phyloP scores from a whole-genome alignment of 2,797 vertebrate genomes.

The Dermochelys coriacea region DNA sequence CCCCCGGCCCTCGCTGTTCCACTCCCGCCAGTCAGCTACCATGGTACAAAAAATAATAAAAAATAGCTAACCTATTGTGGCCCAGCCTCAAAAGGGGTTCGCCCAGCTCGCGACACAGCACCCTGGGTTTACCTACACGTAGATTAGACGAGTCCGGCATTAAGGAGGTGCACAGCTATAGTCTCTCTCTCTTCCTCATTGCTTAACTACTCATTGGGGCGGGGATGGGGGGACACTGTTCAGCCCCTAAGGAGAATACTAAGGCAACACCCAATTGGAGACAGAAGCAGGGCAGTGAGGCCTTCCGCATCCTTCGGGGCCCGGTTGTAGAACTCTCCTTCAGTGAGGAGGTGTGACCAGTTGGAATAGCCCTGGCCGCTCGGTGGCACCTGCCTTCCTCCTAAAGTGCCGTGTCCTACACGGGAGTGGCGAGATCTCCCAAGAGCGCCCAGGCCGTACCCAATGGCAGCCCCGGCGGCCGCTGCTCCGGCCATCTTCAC shows the following conservation, averaged over 20 bases:
- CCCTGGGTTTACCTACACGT: not conserved
- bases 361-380: not conserved
- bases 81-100: not conserved
- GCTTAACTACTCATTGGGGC: not conserved
- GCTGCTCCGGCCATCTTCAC: conserved; percentile 43
- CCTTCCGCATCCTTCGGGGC: not conserved
- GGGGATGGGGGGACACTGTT: not conserved
- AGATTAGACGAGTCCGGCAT: not conserved
- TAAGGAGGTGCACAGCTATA: not conserved
- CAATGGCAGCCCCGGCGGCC: not conserved
- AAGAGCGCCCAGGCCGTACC: conserved; percentile 42
- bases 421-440: conserved; percentile 28
- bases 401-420: not conserved
- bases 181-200: not conserved
- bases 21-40: not conserved
- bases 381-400: not conserved
- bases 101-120: not conserved
- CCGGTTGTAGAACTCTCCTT: not conserved
- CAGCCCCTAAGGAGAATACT: not conserved
- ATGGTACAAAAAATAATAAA: not conserved
- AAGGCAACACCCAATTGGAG: not conserved
- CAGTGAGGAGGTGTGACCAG: not conserved
- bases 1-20: too few species aligned
- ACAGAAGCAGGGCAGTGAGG: not conserved
- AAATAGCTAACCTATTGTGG: not conserved